Conservation (phyloP, 2,888 invertebrate species). For the Epistrophella euchroma region DNA sequence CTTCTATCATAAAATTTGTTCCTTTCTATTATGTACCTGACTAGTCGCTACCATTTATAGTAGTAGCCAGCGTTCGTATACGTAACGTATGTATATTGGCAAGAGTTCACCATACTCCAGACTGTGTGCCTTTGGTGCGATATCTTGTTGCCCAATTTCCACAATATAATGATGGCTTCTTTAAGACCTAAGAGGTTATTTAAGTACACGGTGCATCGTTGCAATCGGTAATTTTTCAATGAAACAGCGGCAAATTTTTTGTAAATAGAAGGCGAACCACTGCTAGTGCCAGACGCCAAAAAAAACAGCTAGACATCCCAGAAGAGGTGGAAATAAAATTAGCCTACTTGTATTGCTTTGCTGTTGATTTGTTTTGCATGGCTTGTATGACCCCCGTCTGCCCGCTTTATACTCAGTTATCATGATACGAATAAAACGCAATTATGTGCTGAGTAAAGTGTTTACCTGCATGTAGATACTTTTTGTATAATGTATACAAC, state of each 20-base stretch:
- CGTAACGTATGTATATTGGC: background rate
- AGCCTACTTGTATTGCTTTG: slow-evolving; percentile 26
- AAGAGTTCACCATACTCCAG: background rate
- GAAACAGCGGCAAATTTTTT: slow-evolving; percentile 16
- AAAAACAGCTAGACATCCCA: background rate
- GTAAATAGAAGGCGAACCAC: slow-evolving; percentile 13
- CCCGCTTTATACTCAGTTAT: background rate
- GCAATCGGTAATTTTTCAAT: slow-evolving; percentile 6
- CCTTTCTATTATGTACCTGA: too few relatives aligned
- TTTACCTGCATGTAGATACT: too few relatives aligned
- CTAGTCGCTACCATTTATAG: too few relatives aligned
- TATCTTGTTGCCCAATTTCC: slow-evolving; percentile 17
- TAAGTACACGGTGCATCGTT: slow-evolving; percentile 18
- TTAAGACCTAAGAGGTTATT: slow-evolving; percentile 18
- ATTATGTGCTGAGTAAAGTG: background rate
- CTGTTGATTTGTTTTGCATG: slow-evolving; percentile 5
- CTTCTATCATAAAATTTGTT: too few relatives aligned
- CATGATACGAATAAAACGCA: slow-evolving; percentile 4
- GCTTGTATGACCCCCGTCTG: background rate
- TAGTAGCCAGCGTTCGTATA: too few relatives aligned
- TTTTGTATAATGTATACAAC: too few relatives aligned
- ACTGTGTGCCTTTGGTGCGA: background rate
- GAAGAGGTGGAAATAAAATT: slow-evolving; percentile 12
- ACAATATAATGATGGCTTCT: too few relatives aligned
- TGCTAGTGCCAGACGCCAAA: slow-evolving; percentile 23